Evolutionary conservation across 2,113 vertebrate species (phyloP).

Genomic region (Menura novaehollandiae): DNA sequence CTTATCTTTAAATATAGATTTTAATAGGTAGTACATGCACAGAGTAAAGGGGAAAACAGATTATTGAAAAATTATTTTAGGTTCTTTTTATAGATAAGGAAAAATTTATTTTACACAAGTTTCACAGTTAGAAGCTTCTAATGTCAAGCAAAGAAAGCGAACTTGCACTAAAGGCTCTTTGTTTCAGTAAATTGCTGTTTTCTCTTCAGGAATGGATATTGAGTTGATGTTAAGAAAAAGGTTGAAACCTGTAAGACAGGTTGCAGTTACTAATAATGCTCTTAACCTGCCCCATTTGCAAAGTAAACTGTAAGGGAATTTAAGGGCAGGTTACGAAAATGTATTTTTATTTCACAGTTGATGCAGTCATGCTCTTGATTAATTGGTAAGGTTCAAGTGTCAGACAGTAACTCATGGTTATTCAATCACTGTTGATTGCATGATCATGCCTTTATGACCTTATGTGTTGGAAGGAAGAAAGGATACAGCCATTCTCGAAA

Average conservation of each 20-base stretch:
- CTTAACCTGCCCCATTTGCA: not conserved
- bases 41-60: not conserved
- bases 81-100: not conserved
- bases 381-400: conserved; percentile 22
- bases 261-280: not conserved
- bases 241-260: not conserved
- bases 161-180: not conserved
- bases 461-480: not conserved
- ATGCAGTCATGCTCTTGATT: not conserved
- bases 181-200: not conserved
- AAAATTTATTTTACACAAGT: not conserved
- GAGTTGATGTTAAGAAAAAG: not conserved
- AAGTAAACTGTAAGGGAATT: not conserved
- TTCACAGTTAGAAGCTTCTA: not conserved
- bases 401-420: conserved; percentile 34
- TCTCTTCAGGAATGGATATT: not conserved
- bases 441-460: not conserved
- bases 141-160: not conserved
- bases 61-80: not conserved
- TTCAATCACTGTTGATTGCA: conserved; percentile 31
- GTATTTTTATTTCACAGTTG: conserved; percentile 9
- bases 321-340: not conserved
- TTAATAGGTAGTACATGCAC: not conserved
- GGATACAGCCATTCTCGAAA: not conserved
- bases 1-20: not conserved